Evolutionary conservation across 2,797 vertebrate genomes (phyloP), one percentile per base, ranked within the genome.

Genomic region (Schizopygopsis pylzovi): DNA sequence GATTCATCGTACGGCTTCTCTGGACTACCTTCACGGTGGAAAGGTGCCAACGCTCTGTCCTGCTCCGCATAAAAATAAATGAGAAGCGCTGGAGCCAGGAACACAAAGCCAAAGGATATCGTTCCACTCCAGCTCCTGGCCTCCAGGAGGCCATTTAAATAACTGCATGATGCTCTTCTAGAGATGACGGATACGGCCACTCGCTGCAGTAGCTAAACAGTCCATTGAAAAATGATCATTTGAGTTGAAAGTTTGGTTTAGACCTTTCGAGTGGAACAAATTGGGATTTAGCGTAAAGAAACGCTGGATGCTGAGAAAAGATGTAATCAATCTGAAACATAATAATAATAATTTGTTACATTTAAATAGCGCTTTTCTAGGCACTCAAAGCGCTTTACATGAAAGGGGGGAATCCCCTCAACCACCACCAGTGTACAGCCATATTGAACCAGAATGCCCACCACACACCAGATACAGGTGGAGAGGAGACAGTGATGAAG

Each of bases 1-100:
- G 93, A 94, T 95, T 93, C 93, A 92, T 94, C 91, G 89, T 91
- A 88, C 92, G 89, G 87, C 88, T 92, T 90, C 91, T 87, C 12
- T 79, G 91, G 88, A 91, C 92, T 85, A 4, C 92, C 92, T 92
- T 94, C 91, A 88, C 87, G 20, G 86, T 89, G 90, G 90, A 92
- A 86, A 80, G 4, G 80, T 84, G 92, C 94, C 93, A 94, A 90
- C 83, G 78, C 89, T 91, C 88, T 81, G 87, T 92, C 93, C 91
- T 83, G 90, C 91, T 91, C 91, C 87, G 91, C 92, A 94, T 94
- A 90, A 94, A 95, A 95, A 94, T 95, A 95, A 95, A 95, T 94
- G 93, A 94, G 94, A 93, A 94, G 91, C 91, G 75, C 91, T 91
- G 92, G 92, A 92, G 91, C 90, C 82, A 90, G 89, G 89, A 88